Evolutionary conservation across 2,888 invertebrate genomes (phyloP).

Genomic region (Melieria picta): DNA sequence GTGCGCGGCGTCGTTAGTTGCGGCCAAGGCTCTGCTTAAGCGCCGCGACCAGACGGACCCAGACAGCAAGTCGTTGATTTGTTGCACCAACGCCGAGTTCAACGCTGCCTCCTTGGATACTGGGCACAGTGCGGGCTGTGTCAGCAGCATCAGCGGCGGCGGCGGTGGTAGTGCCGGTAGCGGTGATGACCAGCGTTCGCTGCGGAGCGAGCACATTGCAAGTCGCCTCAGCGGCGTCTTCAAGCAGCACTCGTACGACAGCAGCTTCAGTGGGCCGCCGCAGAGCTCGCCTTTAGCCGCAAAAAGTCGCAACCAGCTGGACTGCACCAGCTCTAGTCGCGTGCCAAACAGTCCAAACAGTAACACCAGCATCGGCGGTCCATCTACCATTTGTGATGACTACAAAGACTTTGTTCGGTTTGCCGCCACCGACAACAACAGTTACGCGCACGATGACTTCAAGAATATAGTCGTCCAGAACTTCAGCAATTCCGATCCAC

Average conservation of each 20-base stretch:
- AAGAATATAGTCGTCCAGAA: conserved; percentile 53
- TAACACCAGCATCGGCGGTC: conserved; percentile 44
- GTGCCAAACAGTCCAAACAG: conserved; percentile 48
- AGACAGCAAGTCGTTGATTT: conserved; percentile 55
- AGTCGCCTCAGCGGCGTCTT: conserved; percentile 56
- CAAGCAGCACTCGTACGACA: conserved; percentile 61
- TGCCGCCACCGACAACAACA: conserved; percentile 22
- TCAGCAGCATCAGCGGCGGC: conserved; percentile 37
- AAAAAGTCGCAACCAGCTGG: conserved; percentile 42
- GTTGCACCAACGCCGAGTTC: conserved; percentile 39
- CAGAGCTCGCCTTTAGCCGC: conserved; percentile 16
- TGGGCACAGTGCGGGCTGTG: conserved; percentile 37
- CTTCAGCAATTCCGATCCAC: conserved; percentile 56
- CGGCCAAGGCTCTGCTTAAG: conserved; percentile 36
- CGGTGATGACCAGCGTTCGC: conserved; percentile 55
- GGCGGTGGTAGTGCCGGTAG: conserved; percentile 46
- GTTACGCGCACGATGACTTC: conserved; percentile 39
- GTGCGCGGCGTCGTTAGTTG: conserved; percentile 44
- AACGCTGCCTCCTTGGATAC: conserved; percentile 29
- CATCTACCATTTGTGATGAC: conserved; percentile 54
- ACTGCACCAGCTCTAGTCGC: conserved; percentile 47
- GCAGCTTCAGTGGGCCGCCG: conserved; percentile 45
- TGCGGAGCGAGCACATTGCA: conserved; percentile 47
- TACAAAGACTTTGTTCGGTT: conserved; percentile 47
- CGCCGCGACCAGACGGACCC: conserved; percentile 40